Evolutionary conservation across 2,113 vertebrate species (phyloP).

Genomic region (Panthera uncia): DNA sequence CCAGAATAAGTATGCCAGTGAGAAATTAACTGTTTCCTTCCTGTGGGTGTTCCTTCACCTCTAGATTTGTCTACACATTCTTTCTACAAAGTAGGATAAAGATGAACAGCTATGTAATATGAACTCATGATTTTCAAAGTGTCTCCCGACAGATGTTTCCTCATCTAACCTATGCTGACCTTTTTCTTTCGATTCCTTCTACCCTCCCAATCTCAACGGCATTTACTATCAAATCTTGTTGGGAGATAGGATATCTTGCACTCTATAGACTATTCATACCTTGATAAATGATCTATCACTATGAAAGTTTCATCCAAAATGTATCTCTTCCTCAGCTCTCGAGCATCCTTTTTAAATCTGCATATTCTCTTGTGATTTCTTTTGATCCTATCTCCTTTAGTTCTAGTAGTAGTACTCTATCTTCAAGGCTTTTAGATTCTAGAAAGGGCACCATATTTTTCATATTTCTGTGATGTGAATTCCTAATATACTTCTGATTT

Average conservation of each 20-base stretch:
- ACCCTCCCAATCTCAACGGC: not conserved
- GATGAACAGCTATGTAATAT: not conserved
- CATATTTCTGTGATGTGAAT: conserved; percentile 79
- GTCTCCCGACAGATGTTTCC: conserved; percentile 35
- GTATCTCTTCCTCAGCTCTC: conserved; percentile 74
- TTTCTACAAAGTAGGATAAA: conserved; percentile 33
- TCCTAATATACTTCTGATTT: conserved; percentile 82
- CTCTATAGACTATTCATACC: conserved; percentile 54
- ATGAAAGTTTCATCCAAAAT: conserved; percentile 78
- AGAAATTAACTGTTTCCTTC: conserved; percentile 49
- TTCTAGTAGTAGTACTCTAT: conserved; percentile 75
- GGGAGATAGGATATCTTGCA: conserved; percentile 68
- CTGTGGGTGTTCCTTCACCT: not conserved
- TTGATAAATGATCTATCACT: conserved; percentile 72
- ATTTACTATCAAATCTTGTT: conserved; percentile 62
- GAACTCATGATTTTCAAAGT: conserved; percentile 28
- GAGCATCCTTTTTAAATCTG: conserved; percentile 78
- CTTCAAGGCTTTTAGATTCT: conserved; percentile 79
- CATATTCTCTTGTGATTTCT: conserved; percentile 77
- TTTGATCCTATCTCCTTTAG: conserved; percentile 78
- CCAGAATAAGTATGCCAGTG: not conserved
- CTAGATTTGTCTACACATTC: not conserved
- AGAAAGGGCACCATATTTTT: conserved; percentile 81
- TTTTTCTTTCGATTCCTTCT: conserved; percentile 56
- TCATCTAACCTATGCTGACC: conserved; percentile 38